Base-by-base conservation (phyloP, 1,140 invertebrate genomes). In the Trinorchestia longiramus region DNA sequence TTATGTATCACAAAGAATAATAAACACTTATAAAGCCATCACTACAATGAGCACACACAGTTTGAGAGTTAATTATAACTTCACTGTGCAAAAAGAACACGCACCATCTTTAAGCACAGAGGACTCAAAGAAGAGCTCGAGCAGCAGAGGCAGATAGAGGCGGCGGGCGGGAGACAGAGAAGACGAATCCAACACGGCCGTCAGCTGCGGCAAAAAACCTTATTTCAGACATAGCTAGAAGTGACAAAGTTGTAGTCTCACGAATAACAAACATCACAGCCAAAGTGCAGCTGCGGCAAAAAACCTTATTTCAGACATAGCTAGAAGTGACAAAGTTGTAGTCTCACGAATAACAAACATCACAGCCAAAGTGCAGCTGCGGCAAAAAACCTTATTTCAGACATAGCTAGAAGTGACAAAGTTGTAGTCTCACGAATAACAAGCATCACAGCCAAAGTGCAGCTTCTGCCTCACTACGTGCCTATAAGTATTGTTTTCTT, bases 111-210 rank as follows among this genome's bases (percentile, higher is more conserved):
- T 97, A 3, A 97, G 96, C 15, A 98, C 96, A 17, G 97, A 97
- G 95, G 97, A 97, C 96, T 98, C 98, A 92, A 98, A 98, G 44
- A 99, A 97, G 0, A 98, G 97, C 97, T 98, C 98, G 95, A 98
- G 97, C 95, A 98, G 98, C 23, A 99, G 97, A 0, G 98, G 98
- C 47, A 99, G 97, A 97, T 98, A 99, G 94, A 98, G 97, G 96
- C 98, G 98, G 43, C 98, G 97, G 8, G 98, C 97, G 96, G 97
- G 97, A 0, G 98, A 97, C 41, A 99, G 96, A n/a, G 97, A 96
- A 19, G 97, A 98, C 8, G 98, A 98, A 97, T 99, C 98, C 97
- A 99, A 97, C 40, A 99, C 97, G 41, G 98, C 97, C 96, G 97
- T 98, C 95, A 98, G 97, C 98, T 98, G 97, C 96, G 98, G 97